Evolutionary conservation across 64 coral and sea anemone genomes (phyloP).

Genomic region (Astreopora myriophthalma): DNA sequence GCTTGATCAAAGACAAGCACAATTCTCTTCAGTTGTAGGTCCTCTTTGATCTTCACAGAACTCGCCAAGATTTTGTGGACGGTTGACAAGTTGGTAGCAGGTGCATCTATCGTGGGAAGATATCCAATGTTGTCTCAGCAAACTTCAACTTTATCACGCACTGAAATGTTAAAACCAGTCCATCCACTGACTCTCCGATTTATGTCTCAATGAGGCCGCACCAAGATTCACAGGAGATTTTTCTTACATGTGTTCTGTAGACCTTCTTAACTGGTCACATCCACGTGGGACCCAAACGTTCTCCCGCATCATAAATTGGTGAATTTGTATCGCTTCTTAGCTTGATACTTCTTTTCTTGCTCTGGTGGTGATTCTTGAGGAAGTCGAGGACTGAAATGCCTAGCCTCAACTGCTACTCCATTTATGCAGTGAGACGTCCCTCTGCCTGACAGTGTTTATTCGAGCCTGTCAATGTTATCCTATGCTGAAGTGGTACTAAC

Average conservation of each 20-base stretch:
- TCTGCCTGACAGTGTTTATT: not conserved
- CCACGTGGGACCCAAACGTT: constrained; percentile 57
- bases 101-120: not conserved
- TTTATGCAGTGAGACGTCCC: constrained; percentile 27
- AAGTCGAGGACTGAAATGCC: not conserved
- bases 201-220: not conserved
- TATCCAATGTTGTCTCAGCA: not conserved
- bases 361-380: not conserved
- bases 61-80: not conserved
- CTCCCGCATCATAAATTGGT: constrained; percentile 29
- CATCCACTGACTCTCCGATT: not conserved
- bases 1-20: too few relatives aligned
- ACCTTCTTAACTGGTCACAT: constrained; percentile 44
- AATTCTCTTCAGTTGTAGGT: not conserved
- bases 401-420: constrained; percentile 23
- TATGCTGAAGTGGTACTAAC: constrained; percentile 22
- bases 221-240: constrained; percentile 62
- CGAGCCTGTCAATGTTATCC: constrained; percentile 1
- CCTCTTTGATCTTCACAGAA: not conserved
- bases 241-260: constrained; percentile 35
- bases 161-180: not conserved
- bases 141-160: not conserved
- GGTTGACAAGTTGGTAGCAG: not conserved
- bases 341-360: not conserved
- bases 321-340: not conserved